Base-by-base conservation (phyloP, 2,113 vertebrate genomes). In the Charadrius vociferus region DNA sequence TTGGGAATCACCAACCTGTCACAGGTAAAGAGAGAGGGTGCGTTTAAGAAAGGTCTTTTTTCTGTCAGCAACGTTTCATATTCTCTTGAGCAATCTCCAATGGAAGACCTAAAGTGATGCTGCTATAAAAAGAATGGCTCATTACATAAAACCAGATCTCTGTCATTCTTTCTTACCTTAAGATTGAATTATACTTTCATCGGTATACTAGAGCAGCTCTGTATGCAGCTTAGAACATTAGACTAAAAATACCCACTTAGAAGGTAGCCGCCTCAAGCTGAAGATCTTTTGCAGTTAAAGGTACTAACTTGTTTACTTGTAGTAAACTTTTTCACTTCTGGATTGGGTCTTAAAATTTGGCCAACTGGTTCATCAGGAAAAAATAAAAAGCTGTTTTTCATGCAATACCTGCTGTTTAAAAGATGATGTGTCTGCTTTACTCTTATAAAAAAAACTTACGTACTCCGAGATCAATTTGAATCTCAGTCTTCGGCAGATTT, bases 1-100 rank as follows among this genome's bases (percentile, higher is more conserved):
- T 85, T 99, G 91, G 99, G 99, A 23, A 99, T 99, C 68, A 95
- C 72, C 56, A 99, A 99, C 80, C 93, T 99, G 43, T 96, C 98
- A 43, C 99, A 99, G 98, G 99, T 99, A 98, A 98, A 96, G 49
- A 66, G 34, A 41, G 41, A 75, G 0, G 5, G 5, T 19, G 18
- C 9, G 1, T 67, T 81, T 56, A 55, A 63, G 41, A 41, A 55
- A 66, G 7, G 1, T 43, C 5, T 63, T 43, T 39, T 8, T 86
- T 88, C 18, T 47, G 6, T 52, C 39, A 47, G 4, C 29, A 63
- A 1, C 4, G 0, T 81, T 92, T 91, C 10, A 0, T 70, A 4
- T 4, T 55, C 3, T 30, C 10, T 37, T 29, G 37, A 52, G 6
- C 73, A n/a, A 39, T 30, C 6, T 73, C 14, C 0, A 0, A 4